Conservation (phyloP, 2,888 invertebrate species). For the Piscicola geometra region DNA sequence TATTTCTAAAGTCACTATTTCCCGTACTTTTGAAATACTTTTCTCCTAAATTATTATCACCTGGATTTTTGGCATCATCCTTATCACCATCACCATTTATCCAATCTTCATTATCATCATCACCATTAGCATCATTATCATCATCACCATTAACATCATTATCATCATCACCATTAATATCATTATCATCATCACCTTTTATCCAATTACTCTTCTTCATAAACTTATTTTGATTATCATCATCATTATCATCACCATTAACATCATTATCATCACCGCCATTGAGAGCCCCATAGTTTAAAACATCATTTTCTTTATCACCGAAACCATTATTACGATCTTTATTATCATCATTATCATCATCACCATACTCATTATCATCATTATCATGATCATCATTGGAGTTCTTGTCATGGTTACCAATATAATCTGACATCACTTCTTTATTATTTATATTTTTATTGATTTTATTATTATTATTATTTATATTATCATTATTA, state of each 20-base stretch:
- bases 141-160: background rate
- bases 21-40: too few relatives aligned
- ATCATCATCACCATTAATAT: background rate
- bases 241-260: conserved; percentile 15
- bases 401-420: background rate
- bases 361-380: conserved; percentile 11
- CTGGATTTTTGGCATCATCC: too few relatives aligned
- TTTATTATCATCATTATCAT: conserved; percentile 14
- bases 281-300: background rate
- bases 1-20: too few relatives aligned
- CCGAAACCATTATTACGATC: conserved; percentile 10
- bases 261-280: conserved; percentile 7
- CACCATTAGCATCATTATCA: background rate
- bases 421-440: background rate
- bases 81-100: background rate
- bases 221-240: background rate
- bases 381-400: conserved; percentile 20
- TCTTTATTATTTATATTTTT: background rate
- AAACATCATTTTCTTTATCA: conserved; percentile 1
- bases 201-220: background rate
- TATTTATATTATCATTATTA: too few relatives aligned
- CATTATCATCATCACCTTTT: background rate
- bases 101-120: background rate
- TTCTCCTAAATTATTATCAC: too few relatives aligned
- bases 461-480: too few relatives aligned